These are phyloP conservation scores for Xestia rhomboidea DNA, from an alignment of 2,888 invertebrate genomes.

Conservation along the genomic window DNA sequence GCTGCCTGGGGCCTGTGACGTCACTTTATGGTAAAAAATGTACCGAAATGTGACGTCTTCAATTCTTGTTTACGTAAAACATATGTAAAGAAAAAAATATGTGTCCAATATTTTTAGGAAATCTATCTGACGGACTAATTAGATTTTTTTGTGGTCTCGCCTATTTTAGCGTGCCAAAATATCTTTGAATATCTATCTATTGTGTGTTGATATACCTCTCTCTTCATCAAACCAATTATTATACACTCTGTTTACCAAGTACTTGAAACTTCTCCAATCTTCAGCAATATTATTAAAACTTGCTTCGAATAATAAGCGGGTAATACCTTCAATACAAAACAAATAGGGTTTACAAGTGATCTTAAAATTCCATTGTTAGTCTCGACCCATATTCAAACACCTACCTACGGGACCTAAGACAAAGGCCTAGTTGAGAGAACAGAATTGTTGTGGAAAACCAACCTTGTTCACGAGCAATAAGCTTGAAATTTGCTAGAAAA, in stretches of 20 bases:
- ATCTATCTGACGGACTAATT: no score
- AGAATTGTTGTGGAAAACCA: not conserved
- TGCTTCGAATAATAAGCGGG: constrained; percentile 30
- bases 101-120: no score
- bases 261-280: constrained; percentile 26
- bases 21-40: no score
- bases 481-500: constrained; percentile 1
- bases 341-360: constrained; percentile 25
- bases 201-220: not conserved
- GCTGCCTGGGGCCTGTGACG: no score
- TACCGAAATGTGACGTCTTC: no score
- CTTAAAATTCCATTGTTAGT: constrained; percentile 43
- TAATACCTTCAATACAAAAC: constrained; percentile 20
- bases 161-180: not conserved
- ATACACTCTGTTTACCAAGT: constrained; percentile 5
- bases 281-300: constrained; percentile 22
- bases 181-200: not conserved
- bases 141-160: no score
- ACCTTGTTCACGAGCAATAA: not conserved
- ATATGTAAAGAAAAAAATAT: no score
- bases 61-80: no score
- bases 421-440: constrained; percentile 34
- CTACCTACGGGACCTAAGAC: constrained; percentile 31
- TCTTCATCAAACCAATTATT: constrained; percentile 7
- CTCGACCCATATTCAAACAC: constrained; percentile 40